Conservation (phyloP, 1,140 invertebrate species). For the Sycobia sp. region DNA sequence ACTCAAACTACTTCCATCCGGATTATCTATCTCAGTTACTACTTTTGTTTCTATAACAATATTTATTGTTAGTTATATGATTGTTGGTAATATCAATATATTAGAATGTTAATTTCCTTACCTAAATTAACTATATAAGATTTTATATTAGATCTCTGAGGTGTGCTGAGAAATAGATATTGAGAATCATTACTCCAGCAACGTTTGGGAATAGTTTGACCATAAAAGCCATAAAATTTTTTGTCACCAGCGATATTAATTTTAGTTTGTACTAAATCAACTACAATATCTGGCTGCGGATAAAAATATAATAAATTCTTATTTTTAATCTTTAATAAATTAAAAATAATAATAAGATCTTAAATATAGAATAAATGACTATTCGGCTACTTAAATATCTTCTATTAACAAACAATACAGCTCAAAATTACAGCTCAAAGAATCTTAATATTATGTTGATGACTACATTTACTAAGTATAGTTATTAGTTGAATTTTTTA, state of each 20-base stretch:
- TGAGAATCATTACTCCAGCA: conserved; percentile 68
- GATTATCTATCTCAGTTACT: conserved; percentile 51
- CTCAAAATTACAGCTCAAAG: too few relatives aligned
- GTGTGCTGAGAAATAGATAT: conserved; percentile 66
- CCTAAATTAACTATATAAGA: conserved; percentile 66
- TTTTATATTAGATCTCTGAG: conserved; percentile 65
- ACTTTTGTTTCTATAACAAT: conserved; percentile 47
- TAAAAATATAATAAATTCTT: background rate
- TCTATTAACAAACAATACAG: too few relatives aligned
- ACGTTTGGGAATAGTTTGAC: conserved; percentile 58
- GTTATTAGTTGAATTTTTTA: too few relatives aligned
- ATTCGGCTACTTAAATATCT: too few relatives aligned
- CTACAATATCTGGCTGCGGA: conserved; percentile 48
- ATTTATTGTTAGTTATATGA: background rate
- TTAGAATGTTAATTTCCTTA: conserved; percentile 41
- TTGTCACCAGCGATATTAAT: conserved; percentile 50
- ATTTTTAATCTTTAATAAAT: background rate
- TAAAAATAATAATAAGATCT: too few relatives aligned
- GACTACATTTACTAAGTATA: too few relatives aligned
- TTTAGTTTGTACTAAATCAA: conserved; percentile 61
- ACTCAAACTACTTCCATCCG: conserved; percentile 47
- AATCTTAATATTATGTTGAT: too few relatives aligned
- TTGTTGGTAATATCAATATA: background rate
- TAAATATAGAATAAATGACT: too few relatives aligned
- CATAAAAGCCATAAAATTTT: conserved; percentile 67